A percentile compares a stretch with the other conserved stretches of the same genome.
phyloP scores from a whole-genome alignment of 2,888 invertebrate species.

The Drosophila rellima region DNA sequence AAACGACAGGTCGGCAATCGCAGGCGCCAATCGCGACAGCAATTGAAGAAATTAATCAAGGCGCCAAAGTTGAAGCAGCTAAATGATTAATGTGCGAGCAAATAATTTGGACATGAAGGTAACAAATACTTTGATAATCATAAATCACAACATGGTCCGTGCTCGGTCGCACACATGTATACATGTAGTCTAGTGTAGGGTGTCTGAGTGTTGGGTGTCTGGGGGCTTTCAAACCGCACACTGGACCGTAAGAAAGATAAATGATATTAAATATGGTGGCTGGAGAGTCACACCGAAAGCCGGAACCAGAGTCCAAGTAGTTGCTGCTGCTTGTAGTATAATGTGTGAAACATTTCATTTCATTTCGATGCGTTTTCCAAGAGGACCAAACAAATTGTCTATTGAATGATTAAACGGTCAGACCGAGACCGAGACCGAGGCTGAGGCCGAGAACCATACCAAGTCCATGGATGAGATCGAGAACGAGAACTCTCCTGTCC shows the following conservation, averaged over 20 bases:
- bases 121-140: slow-evolving; percentile 80
- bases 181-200: slow-evolving; percentile 15
- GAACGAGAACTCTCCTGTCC: slow-evolving; percentile 25
- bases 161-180: slow-evolving; percentile 28
- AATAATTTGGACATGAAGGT: slow-evolving; percentile 79
- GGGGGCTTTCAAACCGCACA: slow-evolving; percentile 58
- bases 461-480: no score
- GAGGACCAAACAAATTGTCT: slow-evolving; percentile 76
- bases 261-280: slow-evolving; percentile 75
- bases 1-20: slow-evolving; percentile 27
- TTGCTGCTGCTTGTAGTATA: slow-evolving; percentile 34
- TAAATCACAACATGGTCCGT: slow-evolving; percentile 72
- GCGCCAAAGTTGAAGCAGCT: slow-evolving; percentile 47
- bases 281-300: slow-evolving; percentile 30
- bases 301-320: slow-evolving; percentile 25
- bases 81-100: slow-evolving; percentile 78
- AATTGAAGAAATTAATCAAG: slow-evolving; percentile 81
- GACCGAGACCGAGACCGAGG: slow-evolving; percentile 9
- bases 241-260: slow-evolving; percentile 75
- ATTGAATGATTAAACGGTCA: slow-evolving; percentile 78
- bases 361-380: slow-evolving; percentile 37
- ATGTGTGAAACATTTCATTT: slow-evolving; percentile 76
- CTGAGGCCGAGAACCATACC: slow-evolving; percentile 2
- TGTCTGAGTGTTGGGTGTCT: background rate
- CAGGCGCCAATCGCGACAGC: slow-evolving; percentile 72